These are phyloP conservation scores for Brenthis hecate DNA, from an alignment of 2,888 invertebrate genomes.

Conservation along the genomic window DNA sequence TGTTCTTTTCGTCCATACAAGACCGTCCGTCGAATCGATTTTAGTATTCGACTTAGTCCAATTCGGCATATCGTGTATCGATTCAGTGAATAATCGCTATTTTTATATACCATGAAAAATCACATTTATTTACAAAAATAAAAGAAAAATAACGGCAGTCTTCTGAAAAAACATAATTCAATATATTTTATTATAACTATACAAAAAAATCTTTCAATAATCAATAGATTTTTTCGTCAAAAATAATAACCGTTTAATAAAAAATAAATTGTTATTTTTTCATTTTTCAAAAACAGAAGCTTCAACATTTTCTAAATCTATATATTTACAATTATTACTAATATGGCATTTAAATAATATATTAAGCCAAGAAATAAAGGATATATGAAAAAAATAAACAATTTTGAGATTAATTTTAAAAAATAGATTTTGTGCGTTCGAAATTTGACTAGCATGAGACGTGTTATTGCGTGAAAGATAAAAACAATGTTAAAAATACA, in stretches of 20 bases:
- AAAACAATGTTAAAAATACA: conserved; percentile 49
- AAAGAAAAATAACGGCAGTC: conserved; percentile 74
- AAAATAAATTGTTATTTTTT: conserved; percentile 56
- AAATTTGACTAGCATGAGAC: conserved; percentile 80
- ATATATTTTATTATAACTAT: conserved; percentile 65
- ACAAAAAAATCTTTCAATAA: conserved; percentile 66
- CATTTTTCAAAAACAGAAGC: conserved; percentile 57
- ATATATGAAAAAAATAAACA: conserved; percentile 45
- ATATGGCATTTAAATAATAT: conserved; percentile 76
- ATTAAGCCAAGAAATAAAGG: conserved; percentile 54
- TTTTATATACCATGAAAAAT: conserved; percentile 55
- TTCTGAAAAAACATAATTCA: conserved; percentile 72
- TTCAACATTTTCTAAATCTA: conserved; percentile 69
- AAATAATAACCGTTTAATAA: conserved; percentile 56
- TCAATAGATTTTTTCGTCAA: conserved; percentile 59
- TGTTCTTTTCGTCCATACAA: conserved; percentile 58
- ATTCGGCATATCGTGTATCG: conserved; percentile 43
- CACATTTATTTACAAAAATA: conserved; percentile 62
- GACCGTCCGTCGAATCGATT: conserved; percentile 50
- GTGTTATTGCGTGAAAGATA: conserved; percentile 77
- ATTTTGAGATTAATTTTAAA: conserved; percentile 53
- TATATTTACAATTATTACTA: conserved; percentile 76
- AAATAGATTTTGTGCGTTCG: conserved; percentile 75
- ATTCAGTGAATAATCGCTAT: conserved; percentile 78
- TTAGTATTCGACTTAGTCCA: conserved; percentile 50